Evolutionary conservation across 2,113 vertebrate species (phyloP).

Genomic region (Balaeniceps rex): DNA sequence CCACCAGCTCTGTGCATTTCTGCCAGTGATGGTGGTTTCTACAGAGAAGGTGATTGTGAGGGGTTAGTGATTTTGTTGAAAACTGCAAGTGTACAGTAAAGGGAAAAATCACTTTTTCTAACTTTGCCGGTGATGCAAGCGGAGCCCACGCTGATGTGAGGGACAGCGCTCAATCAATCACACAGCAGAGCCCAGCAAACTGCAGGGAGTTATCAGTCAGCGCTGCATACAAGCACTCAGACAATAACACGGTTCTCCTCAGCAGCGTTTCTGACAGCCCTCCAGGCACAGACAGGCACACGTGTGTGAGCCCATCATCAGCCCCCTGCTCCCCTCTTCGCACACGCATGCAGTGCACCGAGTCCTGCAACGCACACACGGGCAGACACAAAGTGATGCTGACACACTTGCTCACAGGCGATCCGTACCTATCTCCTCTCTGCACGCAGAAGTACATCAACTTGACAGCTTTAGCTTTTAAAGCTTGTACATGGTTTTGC

Average conservation of each 20-base stretch:
- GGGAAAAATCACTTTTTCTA: neutral
- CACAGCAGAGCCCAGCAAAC: neutral
- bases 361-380: accelerated
- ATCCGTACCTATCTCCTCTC: neutral
- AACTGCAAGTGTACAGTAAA: neutral
- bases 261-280: neutral
- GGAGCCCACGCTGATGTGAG: neutral
- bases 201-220: neutral
- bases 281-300: neutral
- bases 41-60: neutral
- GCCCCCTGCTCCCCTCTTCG: neutral
- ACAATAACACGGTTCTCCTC: neutral
- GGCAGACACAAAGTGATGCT: neutral
- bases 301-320: accelerated
- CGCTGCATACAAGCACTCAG: accelerated
- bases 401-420: neutral
- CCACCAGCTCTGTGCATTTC: neutral
- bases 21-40: neutral
- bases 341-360: neutral
- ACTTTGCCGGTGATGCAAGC: neutral
- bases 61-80: neutral
- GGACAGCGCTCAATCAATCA: neutral
- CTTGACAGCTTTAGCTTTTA: neutral
- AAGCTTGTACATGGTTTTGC: neutral
- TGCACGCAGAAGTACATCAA: neutral